A percentile compares a stretch with the other conserved stretches of the same genome.
Conservation (phyloP, 2,113 vertebrate genomes). For the Camelus bactrianus region DNA sequence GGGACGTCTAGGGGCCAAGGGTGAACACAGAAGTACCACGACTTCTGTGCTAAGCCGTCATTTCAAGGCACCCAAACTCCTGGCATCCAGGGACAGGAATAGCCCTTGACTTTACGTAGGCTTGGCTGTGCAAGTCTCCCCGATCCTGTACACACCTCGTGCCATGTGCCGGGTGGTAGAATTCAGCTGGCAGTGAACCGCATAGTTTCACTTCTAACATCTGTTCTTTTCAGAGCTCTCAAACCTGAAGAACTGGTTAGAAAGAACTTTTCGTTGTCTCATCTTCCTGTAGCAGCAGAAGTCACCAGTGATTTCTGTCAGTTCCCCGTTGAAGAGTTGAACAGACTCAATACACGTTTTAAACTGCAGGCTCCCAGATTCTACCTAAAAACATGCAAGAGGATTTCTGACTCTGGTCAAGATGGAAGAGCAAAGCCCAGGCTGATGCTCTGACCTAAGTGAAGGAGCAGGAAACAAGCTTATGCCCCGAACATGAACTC, state of each 20-base stretch:
- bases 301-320: background rate
- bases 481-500: too few relatives aligned
- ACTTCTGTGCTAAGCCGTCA: background rate
- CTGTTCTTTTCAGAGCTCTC: background rate
- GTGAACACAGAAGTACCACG: background rate
- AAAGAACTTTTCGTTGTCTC: background rate
- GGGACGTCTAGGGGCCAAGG: background rate
- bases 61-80: background rate
- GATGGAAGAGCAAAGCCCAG: background rate
- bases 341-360: background rate
- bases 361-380: background rate
- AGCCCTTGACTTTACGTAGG: background rate
- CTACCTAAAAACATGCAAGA: background rate
- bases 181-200: too few relatives aligned
- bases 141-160: fast-evolving
- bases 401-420: background rate
- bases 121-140: background rate
- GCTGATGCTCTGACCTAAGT: background rate
- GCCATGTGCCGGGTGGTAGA: background rate
- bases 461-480: too few relatives aligned
- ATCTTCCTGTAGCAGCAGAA: background rate
- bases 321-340: background rate
- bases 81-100: too few relatives aligned
- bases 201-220: too few relatives aligned
- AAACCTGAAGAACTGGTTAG: background rate